Base-by-base conservation (phyloP, 2,888 invertebrate species). In the Caenorhabditis sp. region DNA sequence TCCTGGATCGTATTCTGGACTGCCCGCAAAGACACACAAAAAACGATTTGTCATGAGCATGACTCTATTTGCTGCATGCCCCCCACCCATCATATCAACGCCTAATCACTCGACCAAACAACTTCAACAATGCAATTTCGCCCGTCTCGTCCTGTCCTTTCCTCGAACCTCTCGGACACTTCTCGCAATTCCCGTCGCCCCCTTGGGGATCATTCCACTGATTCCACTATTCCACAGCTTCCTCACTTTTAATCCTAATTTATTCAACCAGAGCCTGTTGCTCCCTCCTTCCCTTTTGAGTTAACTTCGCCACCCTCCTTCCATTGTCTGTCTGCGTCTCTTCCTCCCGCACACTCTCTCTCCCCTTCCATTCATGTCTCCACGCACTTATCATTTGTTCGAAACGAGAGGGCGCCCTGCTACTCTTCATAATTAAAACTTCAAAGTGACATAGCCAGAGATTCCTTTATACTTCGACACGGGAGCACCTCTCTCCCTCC, bases 401-500 rank as follows among this genome's bases (percentile, higher is more conserved):
- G n/a, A 35, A 47, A 40, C 32, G 58, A 56, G 55, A 47, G 37
- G 20, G 20, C n/a, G n/a, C n/a, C n/a, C n/a, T 44, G 24, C 44
- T 58, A 71, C 55, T 79, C 60, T 71, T 71, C 70, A 79, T 79
- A 79, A 79, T 79, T 79, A 71, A 70, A 79, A 79, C 64, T 65
- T 71, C 53, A 67, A 70, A 79, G 44, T 65, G 78, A 70, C 78
- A 79, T 58, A 35, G 51, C 28, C 69, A 70, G 69, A 78, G 77
- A 78, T 69, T 70, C 64, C 35, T 71, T n/a, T n/a, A n/a, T n/a
- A n/a, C n/a, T n/a, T n/a, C n/a, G n/a, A n/a, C n/a, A n/a, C n/a
- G n/a, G n/a, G n/a, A n/a, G n/a, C n/a, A n/a, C n/a, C n/a, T n/a
- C n/a, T n/a, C n/a, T n/a, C n/a, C n/a, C n/a, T n/a, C n/a, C n/a